A percentile compares a stretch with the other conserved stretches of the same genome.
Conservation (phyloP, 2,888 invertebrate species). For the Cryptocephalus moraei region DNA sequence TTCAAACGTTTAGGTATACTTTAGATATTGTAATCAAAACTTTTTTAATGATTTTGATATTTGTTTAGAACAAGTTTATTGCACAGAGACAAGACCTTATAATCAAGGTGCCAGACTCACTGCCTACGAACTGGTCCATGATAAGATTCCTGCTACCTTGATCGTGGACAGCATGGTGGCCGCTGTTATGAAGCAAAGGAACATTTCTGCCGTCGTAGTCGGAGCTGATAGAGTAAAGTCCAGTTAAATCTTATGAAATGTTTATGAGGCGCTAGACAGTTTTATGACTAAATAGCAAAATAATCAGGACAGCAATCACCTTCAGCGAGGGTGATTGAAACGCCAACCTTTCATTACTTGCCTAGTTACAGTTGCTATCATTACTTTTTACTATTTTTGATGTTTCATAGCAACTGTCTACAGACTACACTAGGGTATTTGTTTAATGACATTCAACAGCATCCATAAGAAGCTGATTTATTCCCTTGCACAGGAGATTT, state of each 20-base stretch:
- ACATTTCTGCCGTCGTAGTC: constrained; percentile 87
- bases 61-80: constrained; percentile 72
- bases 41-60: not conserved
- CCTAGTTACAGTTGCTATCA: too few species aligned
- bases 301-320: too few species aligned
- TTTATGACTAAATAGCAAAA: too few species aligned
- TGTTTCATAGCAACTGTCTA: too few species aligned
- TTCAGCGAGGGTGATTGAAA: too few species aligned
- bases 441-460: too few species aligned
- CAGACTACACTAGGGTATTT: too few species aligned
- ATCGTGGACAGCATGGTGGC: constrained; percentile 95
- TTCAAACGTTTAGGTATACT: constrained; percentile 33
- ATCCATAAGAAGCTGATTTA: too few species aligned
- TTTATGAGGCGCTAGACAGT: too few species aligned
- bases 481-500: too few species aligned
- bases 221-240: constrained; percentile 82
- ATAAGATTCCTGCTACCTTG: constrained; percentile 83
- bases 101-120: constrained; percentile 95
- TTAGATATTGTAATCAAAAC: not conserved
- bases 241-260: not conserved
- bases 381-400: too few species aligned
- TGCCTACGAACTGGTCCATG: constrained; percentile 88
- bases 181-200: constrained; percentile 73
- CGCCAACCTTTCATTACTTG: too few species aligned
- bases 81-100: constrained; percentile 96